phyloP scores from a whole-genome alignment of 2,888 invertebrate genomes.

The Folsomia candida region DNA sequence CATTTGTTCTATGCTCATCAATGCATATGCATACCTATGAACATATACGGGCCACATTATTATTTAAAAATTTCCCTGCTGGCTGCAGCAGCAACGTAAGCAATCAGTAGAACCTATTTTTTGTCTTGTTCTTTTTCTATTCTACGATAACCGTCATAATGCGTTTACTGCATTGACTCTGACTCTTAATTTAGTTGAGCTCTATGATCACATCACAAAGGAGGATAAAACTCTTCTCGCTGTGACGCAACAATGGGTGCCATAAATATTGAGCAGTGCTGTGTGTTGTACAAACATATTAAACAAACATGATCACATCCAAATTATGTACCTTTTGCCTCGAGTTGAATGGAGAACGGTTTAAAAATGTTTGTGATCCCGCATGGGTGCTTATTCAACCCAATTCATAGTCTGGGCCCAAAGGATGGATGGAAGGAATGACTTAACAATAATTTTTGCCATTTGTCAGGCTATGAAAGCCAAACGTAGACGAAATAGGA shows the following conservation, averaged over 20 bases:
- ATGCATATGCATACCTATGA: no score
- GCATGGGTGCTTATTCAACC: neutral
- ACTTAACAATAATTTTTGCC: constrained; percentile 5
- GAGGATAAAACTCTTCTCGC: neutral
- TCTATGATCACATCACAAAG: neutral
- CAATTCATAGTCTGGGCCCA: neutral
- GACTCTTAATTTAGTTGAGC: neutral
- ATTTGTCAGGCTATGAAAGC: constrained; percentile 17
- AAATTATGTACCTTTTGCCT: neutral
- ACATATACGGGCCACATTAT: no score
- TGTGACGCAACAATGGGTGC: neutral
- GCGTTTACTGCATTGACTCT: neutral
- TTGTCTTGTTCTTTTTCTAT: no score
- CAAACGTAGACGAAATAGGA: constrained; percentile 7
- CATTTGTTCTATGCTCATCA: no score
- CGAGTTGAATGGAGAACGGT: neutral
- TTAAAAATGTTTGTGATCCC: constrained; percentile 2
- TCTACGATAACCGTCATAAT: no score
- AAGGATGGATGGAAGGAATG: neutral
- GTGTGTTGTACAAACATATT: neutral
- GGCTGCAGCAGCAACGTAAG: no score
- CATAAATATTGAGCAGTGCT: neutral
- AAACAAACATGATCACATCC: constrained; percentile 1
- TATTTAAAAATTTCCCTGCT: no score
- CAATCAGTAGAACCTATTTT: no score